phyloP scores from a whole-genome alignment of 2,113 vertebrate species.

The Panurus biarmicus region DNA sequence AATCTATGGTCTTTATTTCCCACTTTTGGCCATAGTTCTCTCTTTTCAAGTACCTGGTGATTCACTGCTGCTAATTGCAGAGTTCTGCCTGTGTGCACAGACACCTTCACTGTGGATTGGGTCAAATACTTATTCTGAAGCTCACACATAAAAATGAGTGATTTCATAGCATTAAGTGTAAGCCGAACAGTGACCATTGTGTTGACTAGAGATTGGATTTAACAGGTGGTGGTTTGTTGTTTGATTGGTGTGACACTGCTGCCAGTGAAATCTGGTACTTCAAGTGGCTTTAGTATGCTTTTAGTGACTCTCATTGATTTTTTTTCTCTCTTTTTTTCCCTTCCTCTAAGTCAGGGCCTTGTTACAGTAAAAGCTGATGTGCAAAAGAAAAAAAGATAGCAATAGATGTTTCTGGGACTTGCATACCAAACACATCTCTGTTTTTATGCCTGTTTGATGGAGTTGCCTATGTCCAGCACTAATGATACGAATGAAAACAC shows the following conservation, averaged over 20 bases:
- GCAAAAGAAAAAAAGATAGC: background rate
- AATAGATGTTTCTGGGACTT: background rate
- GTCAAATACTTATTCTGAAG: background rate
- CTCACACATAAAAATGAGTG: background rate
- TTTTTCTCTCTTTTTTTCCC: too few relatives aligned
- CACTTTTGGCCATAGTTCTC: background rate
- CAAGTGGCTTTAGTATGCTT: background rate
- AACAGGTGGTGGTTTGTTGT: background rate
- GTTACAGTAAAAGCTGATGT: background rate
- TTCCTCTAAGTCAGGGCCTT: background rate
- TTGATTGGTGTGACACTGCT: background rate
- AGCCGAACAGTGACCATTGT: background rate
- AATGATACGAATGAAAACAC: conserved; percentile 10
- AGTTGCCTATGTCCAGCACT: background rate
- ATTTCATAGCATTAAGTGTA: background rate
- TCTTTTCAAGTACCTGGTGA: background rate
- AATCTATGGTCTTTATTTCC: background rate
- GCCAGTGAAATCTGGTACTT: background rate
- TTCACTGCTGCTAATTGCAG: background rate
- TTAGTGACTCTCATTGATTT: background rate
- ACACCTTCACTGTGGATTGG: background rate
- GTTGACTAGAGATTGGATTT: background rate
- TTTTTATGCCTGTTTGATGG: background rate
- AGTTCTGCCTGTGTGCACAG: background rate
- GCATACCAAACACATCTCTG: background rate